Base-by-base conservation (phyloP, 2,888 invertebrate genomes). In the Pollenia amentaria region DNA sequence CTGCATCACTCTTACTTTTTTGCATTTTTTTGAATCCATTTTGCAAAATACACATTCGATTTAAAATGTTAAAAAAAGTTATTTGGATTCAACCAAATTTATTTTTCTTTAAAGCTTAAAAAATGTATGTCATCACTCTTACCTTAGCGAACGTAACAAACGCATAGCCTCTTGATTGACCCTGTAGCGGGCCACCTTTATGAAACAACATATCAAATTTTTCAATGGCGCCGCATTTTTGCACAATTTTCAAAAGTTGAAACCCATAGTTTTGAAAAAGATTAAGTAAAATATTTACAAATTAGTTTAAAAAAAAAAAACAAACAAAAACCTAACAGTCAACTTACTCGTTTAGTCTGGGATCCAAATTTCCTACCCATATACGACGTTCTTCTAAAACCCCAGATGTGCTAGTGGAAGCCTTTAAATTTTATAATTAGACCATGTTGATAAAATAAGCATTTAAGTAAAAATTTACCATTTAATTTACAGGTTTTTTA, bases 121-220 rank as follows among this genome's bases (percentile, higher is more conserved):
- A 14, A 29, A 69, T 70, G 6, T 18, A 3, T n/a, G n/a, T n/a
- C 51, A 12, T 38, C 0, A 16, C 29, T 79, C 90, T 90, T 83
- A 93, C 93, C 57, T 93, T 93, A 92, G 95, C 95, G 92, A 96
- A 98, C 0, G 98, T 98, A 75, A 98, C 97, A 93, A 99, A 99
- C 21, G 98, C 98, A 92, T 98, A 99, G 21, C 99, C 98, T 86
- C 98, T 95, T 0, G 98, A 97, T 92, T 97, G 97, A 73, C 98
- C 98, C 89, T 96, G 95, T 89, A 97, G 95, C 53, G 98, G 97
- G 89, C 98, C 98, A 89, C 96, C 96, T 89, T 98, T 97, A 94
- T 98, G 98, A 93, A 98, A 98, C 89, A 99, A 95, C 94, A 98
- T 96, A 94, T 99, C 98, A 94, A 98, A 98, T 96, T 98, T 98